Base-by-base conservation (phyloP, 2,888 invertebrate species). In the Cinara cedri region DNA sequence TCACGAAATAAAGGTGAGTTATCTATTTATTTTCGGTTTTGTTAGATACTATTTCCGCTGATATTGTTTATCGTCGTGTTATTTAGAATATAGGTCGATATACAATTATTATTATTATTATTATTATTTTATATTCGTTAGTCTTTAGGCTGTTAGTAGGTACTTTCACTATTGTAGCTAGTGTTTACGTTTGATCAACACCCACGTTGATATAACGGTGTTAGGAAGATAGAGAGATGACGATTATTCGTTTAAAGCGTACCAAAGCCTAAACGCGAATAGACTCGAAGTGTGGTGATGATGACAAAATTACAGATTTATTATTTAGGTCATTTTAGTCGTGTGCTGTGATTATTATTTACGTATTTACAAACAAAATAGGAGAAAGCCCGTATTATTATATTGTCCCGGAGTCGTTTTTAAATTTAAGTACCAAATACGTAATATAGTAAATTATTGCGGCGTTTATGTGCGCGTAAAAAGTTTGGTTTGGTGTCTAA, bases 1-100 rank as follows among this genome's bases (percentile, higher is more conserved):
- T 85, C 89, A 90, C 84, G 90, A 90, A 86, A 88, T 90, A 83
- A 89, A 90, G 88, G 90, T 89, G 85, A 84, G 85, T 82, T 44
- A 6, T 6, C 34, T 6, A n/a, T 26, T 54, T 16, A 8, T 3
- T n/a, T 34, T 34, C 6, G 34, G 34, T 55, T 24, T 57, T 26
- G 42, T 71, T 21, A 1, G 11, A 55, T 54, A n/a, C n/a, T n/a
- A n/a, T n/a, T n/a, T n/a, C n/a, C n/a, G n/a, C 34, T 68, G 14
- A 3, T 24, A 54, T 34, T 42, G 3, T 26, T 44, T 46, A 19
- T 19, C 19, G 34, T n/a, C 13, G 0, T 3, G 54, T 42, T 34
- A 34, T 34, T 9, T n/a, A n/a, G 21, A 44, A 54, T 74, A 21
- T 74, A 74, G 63, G 63, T 74, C 54, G 63, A 54, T 74, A 42